phyloP scores from a whole-genome alignment of 2,797 vertebrate species.

The Gouania willdenowi region DNA sequence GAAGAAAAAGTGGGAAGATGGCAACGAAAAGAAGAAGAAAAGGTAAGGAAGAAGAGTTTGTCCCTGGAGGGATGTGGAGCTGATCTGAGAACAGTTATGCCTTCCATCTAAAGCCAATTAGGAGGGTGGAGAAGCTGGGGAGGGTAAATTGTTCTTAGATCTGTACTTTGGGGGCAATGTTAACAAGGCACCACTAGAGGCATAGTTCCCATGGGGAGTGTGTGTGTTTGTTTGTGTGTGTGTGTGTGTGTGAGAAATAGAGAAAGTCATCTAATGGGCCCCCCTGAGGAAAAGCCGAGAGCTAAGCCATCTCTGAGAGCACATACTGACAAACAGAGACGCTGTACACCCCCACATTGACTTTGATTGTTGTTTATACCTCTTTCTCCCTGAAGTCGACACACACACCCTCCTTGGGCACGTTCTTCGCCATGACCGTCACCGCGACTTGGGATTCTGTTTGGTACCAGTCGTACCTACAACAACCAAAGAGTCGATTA shows the following conservation, averaged over 20 bases:
- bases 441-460: slow-evolving; percentile 94
- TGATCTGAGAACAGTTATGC: slow-evolving; percentile 65
- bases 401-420: slow-evolving; percentile 82
- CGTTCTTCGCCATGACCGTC: slow-evolving; percentile 90
- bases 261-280: slow-evolving; percentile 60
- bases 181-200: slow-evolving; percentile 75
- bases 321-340: neutral
- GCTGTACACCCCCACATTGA: neutral
- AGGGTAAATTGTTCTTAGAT: slow-evolving; percentile 73
- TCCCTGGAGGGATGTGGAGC: slow-evolving; percentile 49
- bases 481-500: slow-evolving; percentile 4
- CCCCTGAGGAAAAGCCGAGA: slow-evolving; percentile 63
- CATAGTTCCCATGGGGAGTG: slow-evolving; percentile 56
- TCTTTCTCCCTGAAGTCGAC: slow-evolving; percentile 84
- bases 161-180: slow-evolving; percentile 69
- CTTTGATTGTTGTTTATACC: slow-evolving; percentile 67
- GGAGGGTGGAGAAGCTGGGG: slow-evolving; percentile 60
- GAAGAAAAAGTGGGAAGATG: slow-evolving; percentile 26
- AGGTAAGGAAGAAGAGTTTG: slow-evolving; percentile 28
- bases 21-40: slow-evolving; percentile 34
- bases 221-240: slow-evolving; percentile 14
- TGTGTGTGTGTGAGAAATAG: slow-evolving; percentile 23
- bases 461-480: slow-evolving; percentile 95
- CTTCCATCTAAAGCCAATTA: slow-evolving; percentile 69
- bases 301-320: slow-evolving; percentile 44